Percentiles rank a stretch among this genome's conserved stretches.
phyloP scores from a whole-genome alignment of 2,113 vertebrate genomes.

The Pardalotus punctatus region DNA sequence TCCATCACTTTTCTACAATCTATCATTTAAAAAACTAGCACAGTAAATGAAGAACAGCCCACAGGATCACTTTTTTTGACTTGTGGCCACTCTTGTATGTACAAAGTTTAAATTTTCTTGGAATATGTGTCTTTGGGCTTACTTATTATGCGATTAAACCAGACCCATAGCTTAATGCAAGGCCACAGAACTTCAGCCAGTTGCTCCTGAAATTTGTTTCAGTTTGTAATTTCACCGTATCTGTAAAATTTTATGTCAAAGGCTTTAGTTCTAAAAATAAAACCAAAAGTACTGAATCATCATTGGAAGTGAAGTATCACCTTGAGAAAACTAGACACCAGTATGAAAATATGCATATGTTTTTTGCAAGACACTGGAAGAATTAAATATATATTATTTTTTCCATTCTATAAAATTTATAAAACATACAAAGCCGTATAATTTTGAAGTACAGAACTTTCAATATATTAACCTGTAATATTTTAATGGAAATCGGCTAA shows the following conservation, averaged over 20 bases:
- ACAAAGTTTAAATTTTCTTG: not conserved
- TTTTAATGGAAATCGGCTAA: not conserved
- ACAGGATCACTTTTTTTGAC: not conserved
- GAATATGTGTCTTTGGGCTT: not conserved
- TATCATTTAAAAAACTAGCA: not conserved
- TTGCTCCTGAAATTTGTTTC: not conserved
- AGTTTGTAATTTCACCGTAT: not conserved
- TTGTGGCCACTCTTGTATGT: not conserved
- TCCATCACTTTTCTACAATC: not conserved
- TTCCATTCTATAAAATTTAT: not conserved
- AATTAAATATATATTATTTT: not conserved
- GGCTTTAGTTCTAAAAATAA: slow-evolving; percentile 30
- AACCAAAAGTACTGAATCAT: slow-evolving; percentile 7
- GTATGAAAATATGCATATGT: not conserved
- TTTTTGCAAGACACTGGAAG: not conserved
- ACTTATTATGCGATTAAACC: not conserved
- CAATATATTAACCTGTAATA: not conserved
- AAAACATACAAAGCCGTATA: not conserved
- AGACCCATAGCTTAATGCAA: not conserved
- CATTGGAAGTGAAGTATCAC: not conserved
- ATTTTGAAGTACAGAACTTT: not conserved
- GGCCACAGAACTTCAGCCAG: not conserved
- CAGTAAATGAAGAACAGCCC: not conserved
- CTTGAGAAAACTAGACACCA: not conserved
- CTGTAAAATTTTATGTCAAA: slow-evolving; percentile 12